A percentile compares a stretch with the other conserved stretches of the same genome.
These are phyloP conservation scores for Artemisiospiza belli DNA, from an alignment of 2,113 vertebrate genomes.

Conservation along the genomic window DNA sequence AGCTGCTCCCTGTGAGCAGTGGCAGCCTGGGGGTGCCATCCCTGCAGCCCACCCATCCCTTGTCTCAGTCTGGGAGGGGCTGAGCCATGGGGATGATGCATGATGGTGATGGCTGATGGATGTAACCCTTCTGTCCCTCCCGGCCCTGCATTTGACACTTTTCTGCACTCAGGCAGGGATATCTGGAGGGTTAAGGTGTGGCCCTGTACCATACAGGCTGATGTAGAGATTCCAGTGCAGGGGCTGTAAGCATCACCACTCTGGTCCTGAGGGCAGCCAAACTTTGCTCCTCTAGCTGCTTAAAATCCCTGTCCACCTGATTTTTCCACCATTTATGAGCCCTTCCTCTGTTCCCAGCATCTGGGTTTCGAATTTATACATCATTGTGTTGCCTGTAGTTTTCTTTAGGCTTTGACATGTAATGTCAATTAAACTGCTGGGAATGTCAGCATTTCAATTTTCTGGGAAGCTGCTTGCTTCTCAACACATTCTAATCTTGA, in stretches of 20 bases:
- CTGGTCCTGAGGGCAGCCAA: neutral
- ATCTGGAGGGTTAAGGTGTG: rapidly evolving
- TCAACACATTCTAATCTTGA: neutral
- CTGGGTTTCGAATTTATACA: neutral
- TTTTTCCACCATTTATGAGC: neutral
- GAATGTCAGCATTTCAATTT: slow-evolving; percentile 2
- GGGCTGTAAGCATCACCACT: neutral
- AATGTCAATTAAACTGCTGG: neutral
- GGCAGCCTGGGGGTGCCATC: neutral
- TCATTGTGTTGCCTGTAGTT: neutral
- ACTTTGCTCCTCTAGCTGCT: neutral
- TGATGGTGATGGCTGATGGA: neutral
- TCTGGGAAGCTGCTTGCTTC: neutral
- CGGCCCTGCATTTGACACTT: neutral
- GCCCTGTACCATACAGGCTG: neutral
- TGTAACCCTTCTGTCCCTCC: neutral
- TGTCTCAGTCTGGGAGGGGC: neutral
- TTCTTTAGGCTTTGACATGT: neutral
- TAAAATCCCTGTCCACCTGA: neutral
- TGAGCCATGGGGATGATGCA: neutral
- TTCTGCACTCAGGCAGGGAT: neutral
- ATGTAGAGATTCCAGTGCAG: neutral
- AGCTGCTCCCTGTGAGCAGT: no score
- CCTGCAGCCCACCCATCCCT: neutral
- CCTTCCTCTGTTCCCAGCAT: neutral